Evolutionary conservation across 1,140 invertebrate species (phyloP).

Genomic region (Cydia strobilella): DNA sequence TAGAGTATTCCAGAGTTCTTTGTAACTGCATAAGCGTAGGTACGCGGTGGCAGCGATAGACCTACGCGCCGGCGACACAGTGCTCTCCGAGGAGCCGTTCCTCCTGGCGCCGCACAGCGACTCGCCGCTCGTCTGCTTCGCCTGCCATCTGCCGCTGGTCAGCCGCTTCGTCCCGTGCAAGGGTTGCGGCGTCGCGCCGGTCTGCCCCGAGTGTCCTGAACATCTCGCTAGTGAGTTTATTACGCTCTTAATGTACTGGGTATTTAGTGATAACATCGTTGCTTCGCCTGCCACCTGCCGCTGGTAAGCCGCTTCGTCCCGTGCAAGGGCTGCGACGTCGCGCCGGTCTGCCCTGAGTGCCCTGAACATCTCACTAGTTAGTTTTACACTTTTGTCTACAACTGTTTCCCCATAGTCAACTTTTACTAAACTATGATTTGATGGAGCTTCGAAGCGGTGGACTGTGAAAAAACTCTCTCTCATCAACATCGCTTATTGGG

Average conservation of each 20-base stretch:
- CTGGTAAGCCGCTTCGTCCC: slow-evolving; percentile 69
- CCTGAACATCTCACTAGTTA: slow-evolving; percentile 54
- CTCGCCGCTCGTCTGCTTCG: slow-evolving; percentile 81
- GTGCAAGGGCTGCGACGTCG: slow-evolving; percentile 81
- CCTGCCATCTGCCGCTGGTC: slow-evolving; percentile 79
- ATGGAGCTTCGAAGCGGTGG: too few species aligned
- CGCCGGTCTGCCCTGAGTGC: slow-evolving; percentile 80
- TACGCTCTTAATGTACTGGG: too few species aligned
- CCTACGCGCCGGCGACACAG: slow-evolving; percentile 81
- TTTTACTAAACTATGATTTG: too few species aligned
- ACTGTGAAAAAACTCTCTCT: too few species aligned
- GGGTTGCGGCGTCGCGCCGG: slow-evolving; percentile 80
- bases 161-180: slow-evolving; percentile 76
- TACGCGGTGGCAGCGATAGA: slow-evolving; percentile 83
- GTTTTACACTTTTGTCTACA: slow-evolving; percentile 32
- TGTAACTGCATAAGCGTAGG: slow-evolving; percentile 40
- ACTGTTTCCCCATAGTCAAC: too few species aligned
- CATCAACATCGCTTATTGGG: too few species aligned
- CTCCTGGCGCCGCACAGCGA: slow-evolving; percentile 81
- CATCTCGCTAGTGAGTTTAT: slow-evolving; percentile 49
- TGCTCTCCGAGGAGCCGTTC: slow-evolving; percentile 82
- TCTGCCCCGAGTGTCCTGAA: slow-evolving; percentile 78
- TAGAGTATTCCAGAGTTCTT: neutral
- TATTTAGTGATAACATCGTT: too few species aligned
- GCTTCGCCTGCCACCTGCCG: slow-evolving; percentile 80